Percentiles rank a stretch among this genome's conserved stretches.
phyloP scores from a whole-genome alignment of 1,140 invertebrate species.

The Drosophila takahashii region DNA sequence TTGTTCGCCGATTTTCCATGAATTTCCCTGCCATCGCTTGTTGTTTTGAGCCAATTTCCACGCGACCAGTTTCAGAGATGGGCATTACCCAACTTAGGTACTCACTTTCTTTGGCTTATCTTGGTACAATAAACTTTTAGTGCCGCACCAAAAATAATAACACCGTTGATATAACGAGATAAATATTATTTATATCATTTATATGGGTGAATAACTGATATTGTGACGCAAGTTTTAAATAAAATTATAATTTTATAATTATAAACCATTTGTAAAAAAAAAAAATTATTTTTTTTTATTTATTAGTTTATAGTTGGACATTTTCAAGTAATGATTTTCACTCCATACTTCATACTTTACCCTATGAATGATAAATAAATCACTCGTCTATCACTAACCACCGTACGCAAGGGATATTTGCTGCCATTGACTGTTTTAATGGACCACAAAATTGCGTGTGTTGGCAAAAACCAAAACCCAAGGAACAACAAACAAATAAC shows the following conservation, averaged over 20 bases:
- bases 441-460: slow-evolving; percentile 74
- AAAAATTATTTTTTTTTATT: too few relatives aligned
- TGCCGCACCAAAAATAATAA: background rate
- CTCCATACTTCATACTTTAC: background rate
- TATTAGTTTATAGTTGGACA: too few relatives aligned
- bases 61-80: slow-evolving; percentile 31
- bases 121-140: background rate
- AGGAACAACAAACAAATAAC: slow-evolving; percentile 31
- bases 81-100: background rate
- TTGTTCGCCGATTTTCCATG: slow-evolving; percentile 65
- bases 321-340: too few relatives aligned
- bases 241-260: too few relatives aligned
- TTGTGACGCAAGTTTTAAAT: background rate
- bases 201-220: background rate
- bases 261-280: too few relatives aligned
- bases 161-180: background rate
- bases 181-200: background rate
- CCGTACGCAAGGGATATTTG: slow-evolving; percentile 6
- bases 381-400: slow-evolving; percentile 6
- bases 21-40: slow-evolving; percentile 39
- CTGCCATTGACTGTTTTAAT: slow-evolving; percentile 63
- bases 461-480: slow-evolving; percentile 59
- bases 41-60: slow-evolving; percentile 48
- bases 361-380: background rate
- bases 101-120: background rate